Evolutionary conservation across 1,140 invertebrate genomes (phyloP), one percentile per base, ranked within the genome.

Genomic region (Stenopsyche tienmushanensis): DNA sequence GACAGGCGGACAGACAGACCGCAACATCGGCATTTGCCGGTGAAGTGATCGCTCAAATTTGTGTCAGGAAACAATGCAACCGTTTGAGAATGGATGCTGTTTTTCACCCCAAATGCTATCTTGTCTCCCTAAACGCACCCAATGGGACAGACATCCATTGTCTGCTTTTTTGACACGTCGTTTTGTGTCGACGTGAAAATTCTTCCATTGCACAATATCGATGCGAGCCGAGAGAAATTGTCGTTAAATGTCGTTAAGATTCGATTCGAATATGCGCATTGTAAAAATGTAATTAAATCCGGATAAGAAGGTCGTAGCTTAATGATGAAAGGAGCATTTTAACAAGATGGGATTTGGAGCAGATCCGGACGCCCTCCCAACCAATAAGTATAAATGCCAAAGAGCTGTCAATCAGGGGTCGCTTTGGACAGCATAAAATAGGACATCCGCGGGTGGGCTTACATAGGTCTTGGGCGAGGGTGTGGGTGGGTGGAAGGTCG

Each of bases 321-420:
- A 52, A 52, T 25, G 21, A 52, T 25, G 23, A 52, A 52, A 52
- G 49, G 49, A 52, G 24, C 29, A 52, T 52, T 52, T 52, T 52
- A 52, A 52, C 49, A 52, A 52, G 17, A 15, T 18, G 3, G 45
- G 3, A 1, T n/a, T 9, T 5, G 29, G 29, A 13, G 29, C 29
- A n/a, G n/a, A n/a, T n/a, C n/a, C n/a, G n/a, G n/a, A n/a, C 29
- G 13, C 29, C 29, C 29, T 66, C 52, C 34, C 13, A 50, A 20
- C 53, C 59, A 67, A 67, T 67, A 57, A 63, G 59, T 50, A 60
- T 60, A 60, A 58, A 66, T 39, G 64, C 64, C 64, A 58, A 20
- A 57, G 44, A 15, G 59, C 59, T 67, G 65, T 67, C 65, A 67
- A 67, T 63, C 65, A 53, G 26, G 20, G 34, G 29, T 29, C n/a